These are phyloP conservation scores for Micromussa lordhowensis DNA, from an alignment of 92 coral and sea anemone genomes.

Conservation along the genomic window DNA sequence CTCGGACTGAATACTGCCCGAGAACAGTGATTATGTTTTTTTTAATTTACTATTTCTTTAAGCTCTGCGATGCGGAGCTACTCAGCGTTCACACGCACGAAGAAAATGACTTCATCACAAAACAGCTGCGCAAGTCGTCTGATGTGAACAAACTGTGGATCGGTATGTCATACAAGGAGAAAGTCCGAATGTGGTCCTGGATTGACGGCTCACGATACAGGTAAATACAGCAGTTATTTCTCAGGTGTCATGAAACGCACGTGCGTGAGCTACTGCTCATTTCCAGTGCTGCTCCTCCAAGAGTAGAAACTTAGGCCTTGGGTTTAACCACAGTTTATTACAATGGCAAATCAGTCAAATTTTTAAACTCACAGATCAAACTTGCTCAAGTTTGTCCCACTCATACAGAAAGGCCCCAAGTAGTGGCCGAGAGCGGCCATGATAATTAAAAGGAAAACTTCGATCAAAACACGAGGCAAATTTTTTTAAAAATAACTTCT, in stretches of 20 bases:
- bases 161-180: constrained; percentile 66
- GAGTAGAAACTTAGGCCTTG: background rate
- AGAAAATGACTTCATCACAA: constrained; percentile 66
- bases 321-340: background rate
- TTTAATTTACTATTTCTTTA: background rate
- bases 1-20: background rate
- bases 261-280: background rate
- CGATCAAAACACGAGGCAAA: background rate
- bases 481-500: too few species aligned
- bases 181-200: constrained; percentile 79
- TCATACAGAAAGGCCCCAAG: background rate
- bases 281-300: background rate
- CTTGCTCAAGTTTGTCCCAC: background rate
- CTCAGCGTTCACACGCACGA: constrained; percentile 67
- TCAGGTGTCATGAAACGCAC: background rate
- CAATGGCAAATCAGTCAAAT: background rate
- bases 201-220: constrained; percentile 67
- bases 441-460: background rate
- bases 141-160: constrained; percentile 75
- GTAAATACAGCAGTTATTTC: background rate
- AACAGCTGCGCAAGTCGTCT: constrained; percentile 59
- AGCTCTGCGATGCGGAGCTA: constrained; percentile 69
- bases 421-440: background rate
- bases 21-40: background rate
- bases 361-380: background rate